Percentiles rank a stretch among this genome's conserved stretches.
phyloP scores from a whole-genome alignment of 2,888 invertebrate genomes.

The Willowsia nigromaculata region DNA sequence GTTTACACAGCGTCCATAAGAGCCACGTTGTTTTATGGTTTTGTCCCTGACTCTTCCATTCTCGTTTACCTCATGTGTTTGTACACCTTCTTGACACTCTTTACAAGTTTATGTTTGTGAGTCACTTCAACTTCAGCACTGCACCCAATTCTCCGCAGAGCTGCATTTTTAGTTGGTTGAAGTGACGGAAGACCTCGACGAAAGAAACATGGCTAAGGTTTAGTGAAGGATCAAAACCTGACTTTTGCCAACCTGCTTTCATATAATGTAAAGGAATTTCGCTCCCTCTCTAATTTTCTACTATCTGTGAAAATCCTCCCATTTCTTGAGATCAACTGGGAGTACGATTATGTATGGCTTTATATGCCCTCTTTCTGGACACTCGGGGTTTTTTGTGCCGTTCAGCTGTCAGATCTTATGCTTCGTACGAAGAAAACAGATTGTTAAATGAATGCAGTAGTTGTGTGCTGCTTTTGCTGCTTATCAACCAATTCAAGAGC shows the following conservation, averaged over 20 bases:
- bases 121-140: no score
- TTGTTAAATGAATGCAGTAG: slow-evolving; percentile 11
- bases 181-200: no score
- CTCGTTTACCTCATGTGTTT: no score
- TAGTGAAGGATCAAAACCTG: not conserved
- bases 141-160: no score
- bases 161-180: no score
- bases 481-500: not conserved
- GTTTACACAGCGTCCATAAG: no score
- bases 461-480: not conserved
- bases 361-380: not conserved
- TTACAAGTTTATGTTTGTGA: no score
- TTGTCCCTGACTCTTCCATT: no score
- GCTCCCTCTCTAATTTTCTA: not conserved
- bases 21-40: no score
- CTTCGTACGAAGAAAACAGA: slow-evolving; percentile 40
- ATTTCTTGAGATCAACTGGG: not conserved
- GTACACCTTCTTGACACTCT: no score
- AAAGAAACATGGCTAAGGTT: no score
- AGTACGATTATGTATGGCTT: not conserved
- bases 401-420: slow-evolving; percentile 1
- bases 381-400: not conserved
- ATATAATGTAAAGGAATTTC: not conserved
- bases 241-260: not conserved
- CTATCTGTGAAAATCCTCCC: not conserved